Evolutionary conservation across 2,888 invertebrate genomes (phyloP), one percentile per base, ranked within the genome.

Genomic region (Cancer borealis): DNA sequence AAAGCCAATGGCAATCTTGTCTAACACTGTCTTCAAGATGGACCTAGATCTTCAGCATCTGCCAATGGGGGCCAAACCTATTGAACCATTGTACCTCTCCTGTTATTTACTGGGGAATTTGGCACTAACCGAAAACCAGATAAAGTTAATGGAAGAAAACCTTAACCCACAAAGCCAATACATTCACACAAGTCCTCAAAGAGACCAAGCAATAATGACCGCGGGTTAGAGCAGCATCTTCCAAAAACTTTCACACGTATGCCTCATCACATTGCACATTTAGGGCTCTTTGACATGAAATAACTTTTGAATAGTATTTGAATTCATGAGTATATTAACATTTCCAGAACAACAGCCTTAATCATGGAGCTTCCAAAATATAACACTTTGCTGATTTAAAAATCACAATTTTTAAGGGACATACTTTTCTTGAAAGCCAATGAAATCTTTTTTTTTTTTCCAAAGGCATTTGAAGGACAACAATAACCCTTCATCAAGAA

Each of bases 231-330:
- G 39, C 45, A 90, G 39, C 49, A 49, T 93, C 93, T 93, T 93
- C 93, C 93, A 93, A 54, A 54, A 93, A 93, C 93, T 91, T 93
- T 46, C 93, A 93, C 66, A 93, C 92, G 54, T 79, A 90, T 90
- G 90, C 93, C 93, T 93, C 90, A 84, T 93, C 93, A 93, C 93
- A 93, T 84, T 93, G 93, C 93, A 93, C 93, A 93, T 93, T 93
- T 93, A 93, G 93, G 93, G 93, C 93, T 93, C 84, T 92, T 88
- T 21, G 54, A 93, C 90, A 93, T 73, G 79, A 93, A 73, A 45
- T 90, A 54, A 49, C 47, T 84, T 79, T 79, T 92, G 12, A 92
- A 60, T 60, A 60, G 49, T 73, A 84, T 47, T 49, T n/a, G n/a
- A 90, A 54, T 60, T 90, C 14, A 90, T 14, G 90, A 90, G 90